These are phyloP conservation scores for Phyto melanocephala DNA, from an alignment of 2,888 invertebrate genomes.

Conservation along the genomic window DNA sequence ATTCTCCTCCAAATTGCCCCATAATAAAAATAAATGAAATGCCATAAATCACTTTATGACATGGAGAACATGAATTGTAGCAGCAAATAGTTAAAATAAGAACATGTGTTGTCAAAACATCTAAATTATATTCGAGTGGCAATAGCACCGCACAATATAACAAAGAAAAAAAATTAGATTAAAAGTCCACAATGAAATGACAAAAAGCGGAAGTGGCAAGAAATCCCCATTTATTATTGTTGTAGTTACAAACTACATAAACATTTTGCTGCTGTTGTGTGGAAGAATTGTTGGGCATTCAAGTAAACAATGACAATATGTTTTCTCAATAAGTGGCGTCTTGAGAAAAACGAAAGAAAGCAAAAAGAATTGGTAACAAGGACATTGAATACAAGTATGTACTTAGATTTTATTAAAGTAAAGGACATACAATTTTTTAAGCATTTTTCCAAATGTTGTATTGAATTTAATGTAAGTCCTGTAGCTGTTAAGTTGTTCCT, in stretches of 20 bases:
- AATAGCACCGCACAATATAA: background rate
- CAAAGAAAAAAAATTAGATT: background rate
- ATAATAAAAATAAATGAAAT: conserved; percentile 56
- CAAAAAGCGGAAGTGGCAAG: background rate
- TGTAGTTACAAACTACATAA: background rate
- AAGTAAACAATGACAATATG: conserved; percentile 14
- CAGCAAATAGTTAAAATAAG: background rate
- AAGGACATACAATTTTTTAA: background rate
- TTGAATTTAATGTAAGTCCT: no score
- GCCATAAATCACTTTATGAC: conserved; percentile 51
- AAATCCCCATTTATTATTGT: background rate
- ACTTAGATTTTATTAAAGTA: background rate
- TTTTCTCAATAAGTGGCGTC: background rate
- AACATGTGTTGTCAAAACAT: conserved; percentile 37
- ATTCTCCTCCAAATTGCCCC: conserved; percentile 12
- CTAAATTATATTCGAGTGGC: conserved; percentile 13
- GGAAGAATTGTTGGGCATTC: conserved; percentile 22
- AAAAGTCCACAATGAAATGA: background rate
- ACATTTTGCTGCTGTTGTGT: background rate
- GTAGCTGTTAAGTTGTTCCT: background rate
- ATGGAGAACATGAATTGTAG: conserved; percentile 17
- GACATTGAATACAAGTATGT: background rate
- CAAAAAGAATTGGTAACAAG: background rate
- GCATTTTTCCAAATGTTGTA: background rate
- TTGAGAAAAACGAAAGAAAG: background rate